Evolutionary conservation across 2,113 vertebrate species (phyloP), one percentile per base, ranked within the genome.

Genomic region (Channa argus): DNA sequence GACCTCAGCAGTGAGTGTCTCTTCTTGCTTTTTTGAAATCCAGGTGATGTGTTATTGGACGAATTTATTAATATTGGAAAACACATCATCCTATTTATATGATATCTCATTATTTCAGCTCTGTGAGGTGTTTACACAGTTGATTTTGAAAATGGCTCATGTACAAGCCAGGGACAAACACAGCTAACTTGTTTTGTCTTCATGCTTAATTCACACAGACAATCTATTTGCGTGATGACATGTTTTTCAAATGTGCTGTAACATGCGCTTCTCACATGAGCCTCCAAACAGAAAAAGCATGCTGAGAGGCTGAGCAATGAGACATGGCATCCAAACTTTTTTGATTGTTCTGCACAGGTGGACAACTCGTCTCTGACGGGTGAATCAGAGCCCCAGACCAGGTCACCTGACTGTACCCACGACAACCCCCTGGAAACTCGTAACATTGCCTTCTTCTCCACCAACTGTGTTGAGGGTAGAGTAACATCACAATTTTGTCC

Each of bases 341-440:
- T 24, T 1, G 24, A 24, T 13, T 41, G 5, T 54, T 79, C 7
- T 9, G 12, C 46, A 47, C 74, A 97, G 96, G 96, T 96, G 78
- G 96, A 97, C 86, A 97, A 97, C 90, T 97, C 96, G 9, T 97
- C 96, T 47, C 91, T 97, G 80, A 97, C 96, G 0, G 96, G 96
- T 0, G 96, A 96, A 82, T 96, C 96, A 2, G 96, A 97, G 61
- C 96, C 96, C 8, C 96, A 97, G 93, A 96, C 95, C 45, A 93
- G 96, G 85, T 97, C 96, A 70, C 95, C 96, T 13, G 96, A 97
- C 92, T 95, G 95, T 73, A 97, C 96, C 7, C 95, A 97, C 6
- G 96, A 97, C 91, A 97, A 97, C 90, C 96, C 96, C 11, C 88
- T 97, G 90, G 96, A 97, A 86, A 97, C 96, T 14, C 94, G 96